Base-by-base conservation (phyloP, 2,797 vertebrate species). In the Kryptopterus vitreolus region DNA sequence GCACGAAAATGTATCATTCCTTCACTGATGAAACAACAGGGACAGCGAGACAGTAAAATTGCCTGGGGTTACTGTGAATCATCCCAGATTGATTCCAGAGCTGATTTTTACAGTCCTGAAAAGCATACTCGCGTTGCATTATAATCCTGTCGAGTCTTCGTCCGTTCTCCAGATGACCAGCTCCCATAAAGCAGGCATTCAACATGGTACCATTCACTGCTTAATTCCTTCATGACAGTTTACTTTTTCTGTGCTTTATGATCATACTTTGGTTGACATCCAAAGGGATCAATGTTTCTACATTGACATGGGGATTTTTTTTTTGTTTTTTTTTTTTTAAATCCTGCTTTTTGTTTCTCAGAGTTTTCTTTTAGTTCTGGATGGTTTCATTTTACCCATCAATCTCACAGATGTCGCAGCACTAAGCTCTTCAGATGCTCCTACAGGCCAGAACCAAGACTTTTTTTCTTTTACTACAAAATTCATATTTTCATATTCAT, bases 31-130 rank as follows among this genome's bases (percentile, higher is more conserved):
- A 87, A 80, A 87, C 86, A 85, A 87, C 82, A 89, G 87, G 91
- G 91, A 88, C 82, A 79, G 82, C 53, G 35, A 76, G 83, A 86
- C 90, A 88, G 90, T 91, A 90, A 92, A 92, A 91, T 87, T 86
- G 89, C 86, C 38, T 55, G 58, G 81, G 82, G 35, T 79, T 13
- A 57, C 74, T 78, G 57, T 71, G 3, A 33, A 66, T 82, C 84
- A 89, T 87, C 78, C 38, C 87, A 91, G 89, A 93, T 93, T 93
- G 90, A 92, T 91, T 93, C 91, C 91, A 93, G 91, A 91, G 88
- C 85, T 78, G 81, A 48, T 68, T 91, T 92, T 89, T 88, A 88
- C 84, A 75, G 84, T 84, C 87, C 86, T 87, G 86, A 89, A 91
- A 89, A 78, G 80, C 89, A 91, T 90, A 90, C 77, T 69, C 82